Percentiles rank a stretch among this genome's conserved stretches.
These are phyloP conservation scores for Ditylenchus weischeri DNA, from an alignment of 2,888 invertebrate species.

Conservation along the genomic window DNA sequence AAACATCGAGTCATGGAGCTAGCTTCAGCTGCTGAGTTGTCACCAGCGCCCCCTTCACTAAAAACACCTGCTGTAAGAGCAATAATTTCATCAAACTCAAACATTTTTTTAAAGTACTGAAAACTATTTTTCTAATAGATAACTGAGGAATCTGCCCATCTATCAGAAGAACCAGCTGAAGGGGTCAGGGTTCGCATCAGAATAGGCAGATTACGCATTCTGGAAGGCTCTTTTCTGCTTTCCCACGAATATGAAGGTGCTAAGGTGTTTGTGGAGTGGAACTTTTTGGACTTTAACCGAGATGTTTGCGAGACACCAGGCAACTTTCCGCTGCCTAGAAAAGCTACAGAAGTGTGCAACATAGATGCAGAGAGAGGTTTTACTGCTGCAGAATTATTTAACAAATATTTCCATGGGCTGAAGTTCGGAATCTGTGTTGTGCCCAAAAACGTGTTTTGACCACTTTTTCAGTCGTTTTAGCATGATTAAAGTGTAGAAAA, in stretches of 20 bases:
- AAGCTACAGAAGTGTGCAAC: constrained; percentile 17
- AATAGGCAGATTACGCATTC: constrained; percentile 34
- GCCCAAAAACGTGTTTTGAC: too few species aligned
- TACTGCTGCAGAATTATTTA: not conserved
- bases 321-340: constrained; percentile 30
- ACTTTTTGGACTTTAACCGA: constrained; percentile 38
- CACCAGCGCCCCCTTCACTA: constrained; percentile 6
- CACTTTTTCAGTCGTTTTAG: too few species aligned
- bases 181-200: constrained; percentile 30
- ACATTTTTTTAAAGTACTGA: too few species aligned
- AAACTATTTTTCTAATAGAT: too few species aligned
- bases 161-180: constrained; percentile 16
- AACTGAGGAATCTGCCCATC: too few species aligned
- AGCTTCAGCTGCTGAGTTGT: constrained; percentile 14
- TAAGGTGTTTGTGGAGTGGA: constrained; percentile 40
- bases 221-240: constrained; percentile 39
- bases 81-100: too few species aligned
- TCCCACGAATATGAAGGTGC: constrained; percentile 32
- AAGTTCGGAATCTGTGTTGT: too few species aligned
- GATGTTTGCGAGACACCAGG: constrained; percentile 34
- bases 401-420: not conserved
- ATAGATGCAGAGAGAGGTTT: constrained; percentile 30
- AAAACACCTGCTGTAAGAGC: constrained; percentile 7
- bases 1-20: not conserved
- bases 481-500: too few species aligned